phyloP scores from a whole-genome alignment of 2,888 invertebrate genomes.

The Chrysodeixis includens region DNA sequence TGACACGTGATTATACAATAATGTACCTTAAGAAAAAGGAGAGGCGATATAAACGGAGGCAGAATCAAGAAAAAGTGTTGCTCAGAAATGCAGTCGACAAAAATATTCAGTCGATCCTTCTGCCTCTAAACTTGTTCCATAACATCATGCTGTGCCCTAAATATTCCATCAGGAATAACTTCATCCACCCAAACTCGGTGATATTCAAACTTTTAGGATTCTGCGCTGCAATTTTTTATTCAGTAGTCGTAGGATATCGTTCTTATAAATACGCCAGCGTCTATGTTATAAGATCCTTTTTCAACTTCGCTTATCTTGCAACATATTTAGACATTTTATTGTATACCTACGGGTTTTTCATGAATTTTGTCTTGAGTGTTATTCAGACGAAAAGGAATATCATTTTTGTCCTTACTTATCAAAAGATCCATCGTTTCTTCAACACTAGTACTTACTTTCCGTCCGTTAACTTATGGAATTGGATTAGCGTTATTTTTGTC shows the following conservation, averaged over 20 bases:
- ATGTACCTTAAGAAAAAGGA: too few species aligned
- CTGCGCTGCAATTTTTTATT: not conserved
- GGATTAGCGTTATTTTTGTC: conserved; percentile 5
- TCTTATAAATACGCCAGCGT: not conserved
- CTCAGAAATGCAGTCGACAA: too few species aligned
- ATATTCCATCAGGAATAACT: conserved; percentile 40
- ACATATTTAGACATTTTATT: conserved; percentile 14
- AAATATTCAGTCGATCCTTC: conserved; percentile 41
- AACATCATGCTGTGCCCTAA: conserved; percentile 30
- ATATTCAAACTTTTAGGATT: not conserved
- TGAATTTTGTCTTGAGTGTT: conserved; percentile 14
- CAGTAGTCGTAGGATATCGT: not conserved
- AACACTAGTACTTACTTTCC: not conserved
- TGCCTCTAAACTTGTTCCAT: conserved; percentile 42
- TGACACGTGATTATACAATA: too few species aligned
- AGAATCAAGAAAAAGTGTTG: too few species aligned
- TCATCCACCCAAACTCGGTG: conserved; percentile 32
- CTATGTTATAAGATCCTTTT: conserved; percentile 21
- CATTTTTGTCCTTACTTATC: conserved; percentile 20
- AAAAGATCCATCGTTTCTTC: conserved; percentile 23
- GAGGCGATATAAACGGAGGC: too few species aligned
- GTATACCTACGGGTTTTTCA: conserved; percentile 11
- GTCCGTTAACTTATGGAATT: not conserved
- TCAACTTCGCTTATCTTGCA: not conserved
- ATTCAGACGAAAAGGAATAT: conserved; percentile 15